Evolutionary conservation across 2,888 invertebrate species (phyloP).

Genomic region (Ectobius pallidus): DNA sequence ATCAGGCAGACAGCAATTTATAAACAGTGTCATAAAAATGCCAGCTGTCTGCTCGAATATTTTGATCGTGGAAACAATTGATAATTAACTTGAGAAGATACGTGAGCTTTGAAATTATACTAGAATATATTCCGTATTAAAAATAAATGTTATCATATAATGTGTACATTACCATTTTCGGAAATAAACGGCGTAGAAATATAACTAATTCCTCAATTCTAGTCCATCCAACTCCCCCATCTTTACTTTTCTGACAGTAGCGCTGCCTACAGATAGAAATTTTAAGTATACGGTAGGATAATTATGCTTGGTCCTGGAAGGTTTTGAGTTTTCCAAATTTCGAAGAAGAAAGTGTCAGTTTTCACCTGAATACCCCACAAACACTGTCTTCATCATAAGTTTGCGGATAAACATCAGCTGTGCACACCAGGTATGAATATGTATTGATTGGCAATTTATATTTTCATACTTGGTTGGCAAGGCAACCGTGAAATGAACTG

Average conservation of each 20-base stretch:
- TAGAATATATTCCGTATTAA: too few relatives aligned
- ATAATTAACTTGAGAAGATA: too few relatives aligned
- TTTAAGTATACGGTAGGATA: constrained; percentile 9
- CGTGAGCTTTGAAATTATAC: too few relatives aligned
- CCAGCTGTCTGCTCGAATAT: too few relatives aligned
- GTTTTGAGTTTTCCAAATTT: constrained; percentile 20
- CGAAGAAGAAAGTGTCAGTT: constrained; percentile 20
- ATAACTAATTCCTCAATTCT: neutral
- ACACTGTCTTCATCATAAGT: neutral
- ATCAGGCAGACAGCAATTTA: constrained; percentile 11
- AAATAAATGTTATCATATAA: too few relatives aligned
- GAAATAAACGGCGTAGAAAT: neutral
- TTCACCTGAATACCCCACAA: neutral
- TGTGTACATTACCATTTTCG: constrained; percentile 31
- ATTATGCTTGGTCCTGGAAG: neutral
- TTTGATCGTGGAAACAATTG: too few relatives aligned
- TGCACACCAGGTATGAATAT: constrained; percentile 26
- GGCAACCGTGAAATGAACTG: constrained; percentile 32
- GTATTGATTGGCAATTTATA: constrained; percentile 31
- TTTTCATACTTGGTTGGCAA: constrained; percentile 39
- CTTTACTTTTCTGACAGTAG: constrained; percentile 26
- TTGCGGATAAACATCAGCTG: constrained; percentile 13
- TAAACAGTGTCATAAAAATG: too few relatives aligned
- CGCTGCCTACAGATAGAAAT: constrained; percentile 27
- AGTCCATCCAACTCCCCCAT: constrained; percentile 11